Evolutionary conservation across 2,888 invertebrate species (phyloP), one percentile per base, ranked within the genome.

Genomic region (Acronicta psi): DNA sequence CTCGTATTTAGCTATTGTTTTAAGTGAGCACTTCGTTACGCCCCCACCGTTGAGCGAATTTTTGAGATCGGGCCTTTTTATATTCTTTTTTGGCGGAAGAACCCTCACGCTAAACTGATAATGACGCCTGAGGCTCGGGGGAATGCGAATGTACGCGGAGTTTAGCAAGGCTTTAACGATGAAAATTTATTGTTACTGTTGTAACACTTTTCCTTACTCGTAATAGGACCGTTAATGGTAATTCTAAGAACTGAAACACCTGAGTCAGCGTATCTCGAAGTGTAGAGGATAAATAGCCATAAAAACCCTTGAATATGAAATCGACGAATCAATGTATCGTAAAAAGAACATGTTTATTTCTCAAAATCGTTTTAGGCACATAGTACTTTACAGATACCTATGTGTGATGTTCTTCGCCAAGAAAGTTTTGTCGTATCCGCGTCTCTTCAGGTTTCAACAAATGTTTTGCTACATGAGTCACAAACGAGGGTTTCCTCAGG

Each of bases 21-120:
- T 92, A 94, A 93, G 92, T 92, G 90, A 86, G 84, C 91, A 89
- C 92, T 94, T 93, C 89, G 92, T 93, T 92, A 92, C 93, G 85
- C 92, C 91, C 91, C 89, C 77, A 82, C 85, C 81, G 88, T 93
- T 87, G 83, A 81, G 81, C 81, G 85, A 85, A 87, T 89, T 89
- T 90, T 87, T 82, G 82, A 90, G 89, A 90, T 86, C 86, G 84
- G 74, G 75, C 34, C 46, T 67, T 69, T 86, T 89, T 90, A 91
- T 90, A 87, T 83, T 87, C 89, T 92, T 71, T n/a, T 92, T 87
- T 85, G 79, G 75, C 64, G 66, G 69, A 80, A 86, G 86, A 84
- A 83, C 89, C 89, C 93, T 91, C 79, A 78, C 84, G 85, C 84
- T 92, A 90, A 93, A 92, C 93, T 91, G 93, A 93, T 93, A 93